Base-by-base conservation (phyloP, 2,888 invertebrate species). In the Fissipunctia ypsillon region DNA sequence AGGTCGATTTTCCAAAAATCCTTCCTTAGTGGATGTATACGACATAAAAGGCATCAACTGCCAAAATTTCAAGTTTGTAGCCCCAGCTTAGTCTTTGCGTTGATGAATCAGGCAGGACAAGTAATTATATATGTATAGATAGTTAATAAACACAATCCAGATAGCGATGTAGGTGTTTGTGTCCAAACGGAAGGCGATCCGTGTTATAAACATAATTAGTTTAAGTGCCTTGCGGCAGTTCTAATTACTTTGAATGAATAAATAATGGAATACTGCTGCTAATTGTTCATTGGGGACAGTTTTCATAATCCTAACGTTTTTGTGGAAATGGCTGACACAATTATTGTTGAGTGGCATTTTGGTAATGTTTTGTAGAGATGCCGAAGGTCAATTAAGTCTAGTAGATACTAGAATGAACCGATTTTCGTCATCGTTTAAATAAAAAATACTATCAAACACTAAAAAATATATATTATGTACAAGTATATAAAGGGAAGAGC, bases 171-270 rank as follows among this genome's bases (percentile, higher is more conserved):
- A 25, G 38, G 45, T 25, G 12, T 60, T 54, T 41, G 16, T 31
- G 28, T 22, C 6, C 25, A 41, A 41, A 48, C 79, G 63, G 61
- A 72, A 79, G 74, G 60, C 25, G 28, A 67, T 76, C 38, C 60
- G 9, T 43, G 28, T 31, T 28, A n/a, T 16, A 25, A 48, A 57
- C 54, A 56, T 67, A 71, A 80, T 80, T 77, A 77, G 31, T 25
- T 14, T 28, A 69, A 80, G 79, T 81, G 79, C 28, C 25, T 10
- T 31, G 57, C 31, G 59, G 54, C 43, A 48, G 2, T 50, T 60
- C 38, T 81, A 81, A 81, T 80, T 76, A 77, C 70, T 81, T 35
- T 59, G 38, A 56, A 80, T 77, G 7, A 59, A 78, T 76, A 54
- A 75, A 68, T 75, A 68, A 65, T 38, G 31, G 59, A 28, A 50